Evolutionary conservation across 2,113 vertebrate genomes (phyloP).

Genomic region (human): DNA sequence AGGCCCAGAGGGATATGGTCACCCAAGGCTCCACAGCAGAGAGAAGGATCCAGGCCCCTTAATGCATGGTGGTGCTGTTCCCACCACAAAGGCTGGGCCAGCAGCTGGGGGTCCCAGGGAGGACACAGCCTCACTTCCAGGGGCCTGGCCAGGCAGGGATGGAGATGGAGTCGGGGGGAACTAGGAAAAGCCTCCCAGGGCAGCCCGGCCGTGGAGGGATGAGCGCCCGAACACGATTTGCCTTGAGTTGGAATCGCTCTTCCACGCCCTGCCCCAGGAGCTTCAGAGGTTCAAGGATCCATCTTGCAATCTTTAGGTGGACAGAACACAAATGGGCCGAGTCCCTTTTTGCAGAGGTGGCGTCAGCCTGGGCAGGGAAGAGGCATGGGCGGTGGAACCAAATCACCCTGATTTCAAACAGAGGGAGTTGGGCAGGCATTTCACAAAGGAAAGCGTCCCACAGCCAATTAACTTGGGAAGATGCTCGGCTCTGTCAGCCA

Average conservation of each 20-base stretch:
- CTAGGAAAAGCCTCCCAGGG: not conserved
- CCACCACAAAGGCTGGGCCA: not conserved
- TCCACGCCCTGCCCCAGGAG: not conserved
- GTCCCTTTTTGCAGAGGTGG: not conserved
- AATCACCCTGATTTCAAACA: not conserved
- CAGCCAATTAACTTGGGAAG: not conserved
- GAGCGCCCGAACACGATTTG: not conserved
- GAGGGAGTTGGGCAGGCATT: not conserved
- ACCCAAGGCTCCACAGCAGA: not conserved
- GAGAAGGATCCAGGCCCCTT: not conserved
- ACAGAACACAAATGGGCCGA: not conserved
- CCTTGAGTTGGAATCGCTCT: not conserved
- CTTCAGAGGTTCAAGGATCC: not conserved
- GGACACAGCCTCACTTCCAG: not conserved
- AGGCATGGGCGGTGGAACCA: not conserved
- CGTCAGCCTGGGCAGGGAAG: not conserved
- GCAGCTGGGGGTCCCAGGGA: not conserved
- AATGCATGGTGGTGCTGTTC: not conserved
- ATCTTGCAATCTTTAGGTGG: too few species aligned
- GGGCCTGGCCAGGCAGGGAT: not conserved
- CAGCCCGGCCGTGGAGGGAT: accelerated
- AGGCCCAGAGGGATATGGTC: not conserved
- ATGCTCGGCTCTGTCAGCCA: not conserved
- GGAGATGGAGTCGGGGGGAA: too few species aligned
- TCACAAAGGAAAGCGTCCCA: not conserved